phyloP scores from a whole-genome alignment of 2,797 vertebrate genomes.

The Coilia nasus region DNA sequence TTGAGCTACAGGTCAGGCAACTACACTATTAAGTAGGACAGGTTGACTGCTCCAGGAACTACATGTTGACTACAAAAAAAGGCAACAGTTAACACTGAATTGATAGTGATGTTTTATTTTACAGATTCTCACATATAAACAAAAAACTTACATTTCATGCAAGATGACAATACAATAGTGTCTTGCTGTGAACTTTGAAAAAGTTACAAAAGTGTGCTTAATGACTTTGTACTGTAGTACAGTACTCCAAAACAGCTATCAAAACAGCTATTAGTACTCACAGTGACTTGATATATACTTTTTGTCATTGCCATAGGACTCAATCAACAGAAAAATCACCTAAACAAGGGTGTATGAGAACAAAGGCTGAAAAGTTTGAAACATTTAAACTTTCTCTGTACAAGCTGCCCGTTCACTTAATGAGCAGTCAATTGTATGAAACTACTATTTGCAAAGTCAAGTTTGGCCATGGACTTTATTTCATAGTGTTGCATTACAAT shows the following conservation, averaged over 20 bases:
- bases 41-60: neutral
- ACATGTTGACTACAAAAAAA: neutral
- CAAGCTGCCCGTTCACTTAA: neutral
- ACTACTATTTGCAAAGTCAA: neutral
- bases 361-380: neutral
- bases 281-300: neutral
- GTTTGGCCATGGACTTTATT: neutral
- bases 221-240: neutral
- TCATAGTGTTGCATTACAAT: constrained; percentile 6
- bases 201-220: constrained; percentile 28
- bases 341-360: neutral
- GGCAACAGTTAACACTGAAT: neutral
- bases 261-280: constrained; percentile 13
- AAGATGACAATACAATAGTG: constrained; percentile 20
- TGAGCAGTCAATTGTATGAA: neutral
- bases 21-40: neutral
- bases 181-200: constrained; percentile 18
- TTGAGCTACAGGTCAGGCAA: neutral
- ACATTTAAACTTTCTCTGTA: neutral
- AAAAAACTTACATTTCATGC: neutral
- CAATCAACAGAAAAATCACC: neutral
- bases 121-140: constrained; percentile 1
- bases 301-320: neutral
- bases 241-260: constrained; percentile 9
- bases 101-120: neutral